Evolutionary conservation across 1,140 invertebrate genomes (phyloP).

Genomic region (Oryzaephilus surinamensis): DNA sequence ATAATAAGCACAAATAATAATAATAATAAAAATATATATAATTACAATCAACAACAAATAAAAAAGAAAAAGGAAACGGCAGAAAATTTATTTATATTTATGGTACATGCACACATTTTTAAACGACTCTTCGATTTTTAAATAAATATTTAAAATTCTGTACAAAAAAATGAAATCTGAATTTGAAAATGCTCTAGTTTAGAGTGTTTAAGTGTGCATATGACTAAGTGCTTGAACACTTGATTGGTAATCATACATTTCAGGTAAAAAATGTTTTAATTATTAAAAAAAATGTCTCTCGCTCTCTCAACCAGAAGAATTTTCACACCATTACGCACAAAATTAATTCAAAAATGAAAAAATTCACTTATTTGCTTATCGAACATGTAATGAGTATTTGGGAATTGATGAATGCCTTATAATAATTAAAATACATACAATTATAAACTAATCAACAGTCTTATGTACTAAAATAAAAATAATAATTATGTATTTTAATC

Average conservation of each 20-base stretch:
- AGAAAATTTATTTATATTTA: constrained; percentile 32
- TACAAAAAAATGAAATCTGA: constrained; percentile 15
- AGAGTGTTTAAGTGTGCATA: no score
- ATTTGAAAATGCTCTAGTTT: no score
- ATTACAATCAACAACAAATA: constrained; percentile 12
- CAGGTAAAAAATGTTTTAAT: constrained; percentile 20
- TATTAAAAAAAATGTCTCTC: constrained; percentile 16
- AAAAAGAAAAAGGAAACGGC: constrained; percentile 21
- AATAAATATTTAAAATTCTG: constrained; percentile 29
- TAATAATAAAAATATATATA: no score
- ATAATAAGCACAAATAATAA: no score
- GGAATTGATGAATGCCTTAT: constrained; percentile 29
- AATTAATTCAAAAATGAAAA: constrained; percentile 15
- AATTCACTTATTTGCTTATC: constrained; percentile 18
- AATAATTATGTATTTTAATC: no score
- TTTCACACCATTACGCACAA: constrained; percentile 16
- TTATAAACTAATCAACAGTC: constrained; percentile 5
- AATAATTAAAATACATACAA: no score
- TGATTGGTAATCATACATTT: constrained; percentile 30
- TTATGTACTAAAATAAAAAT: no score
- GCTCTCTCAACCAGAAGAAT: no score
- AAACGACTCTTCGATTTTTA: no score
- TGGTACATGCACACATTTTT: constrained; percentile 28
- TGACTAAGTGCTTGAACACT: constrained; percentile 32
- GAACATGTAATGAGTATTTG: constrained; percentile 23